These are phyloP conservation scores for Hyla sarda DNA, from an alignment of 2,113 vertebrate species.

Conservation along the genomic window DNA sequence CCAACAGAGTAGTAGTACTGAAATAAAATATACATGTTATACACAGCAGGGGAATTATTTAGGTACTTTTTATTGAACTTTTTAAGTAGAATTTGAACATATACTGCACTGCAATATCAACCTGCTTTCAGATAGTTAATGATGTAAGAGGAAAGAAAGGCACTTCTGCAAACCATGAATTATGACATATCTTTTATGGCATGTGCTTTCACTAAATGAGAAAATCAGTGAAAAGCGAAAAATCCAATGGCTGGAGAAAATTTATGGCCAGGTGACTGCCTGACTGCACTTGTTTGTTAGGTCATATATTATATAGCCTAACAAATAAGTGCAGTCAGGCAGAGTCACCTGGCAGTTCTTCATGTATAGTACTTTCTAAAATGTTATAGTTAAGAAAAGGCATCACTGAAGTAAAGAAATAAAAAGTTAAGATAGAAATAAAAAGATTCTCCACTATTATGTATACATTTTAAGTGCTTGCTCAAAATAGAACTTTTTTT, in stretches of 20 bases:
- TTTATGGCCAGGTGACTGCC: conserved; percentile 26
- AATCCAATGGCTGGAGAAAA: conserved; percentile 2
- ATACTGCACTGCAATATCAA: background rate
- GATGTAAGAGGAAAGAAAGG: background rate
- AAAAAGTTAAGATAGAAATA: background rate
- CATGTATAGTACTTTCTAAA: background rate
- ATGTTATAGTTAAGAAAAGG: background rate
- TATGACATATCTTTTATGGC: conserved; percentile 17
- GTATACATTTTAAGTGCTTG: too few species aligned
- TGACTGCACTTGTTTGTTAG: conserved; percentile 1
- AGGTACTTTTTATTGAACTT: background rate
- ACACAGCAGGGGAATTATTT: too few species aligned
- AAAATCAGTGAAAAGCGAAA: conserved; percentile 33
- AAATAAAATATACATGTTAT: too few species aligned
- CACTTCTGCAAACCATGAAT: conserved; percentile 16
- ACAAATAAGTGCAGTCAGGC: background rate
- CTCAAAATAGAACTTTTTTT: too few species aligned
- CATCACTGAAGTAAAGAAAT: background rate
- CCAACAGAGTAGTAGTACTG: too few species aligned
- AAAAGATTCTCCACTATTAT: too few species aligned
- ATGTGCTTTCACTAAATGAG: conserved; percentile 38
- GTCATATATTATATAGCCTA: background rate
- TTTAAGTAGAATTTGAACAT: background rate
- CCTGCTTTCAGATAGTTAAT: conserved; percentile 11
- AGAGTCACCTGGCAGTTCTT: background rate